Evolutionary conservation across 2,113 vertebrate genomes (phyloP), one percentile per base, ranked within the genome.

Genomic region (Electrona antarctica): DNA sequence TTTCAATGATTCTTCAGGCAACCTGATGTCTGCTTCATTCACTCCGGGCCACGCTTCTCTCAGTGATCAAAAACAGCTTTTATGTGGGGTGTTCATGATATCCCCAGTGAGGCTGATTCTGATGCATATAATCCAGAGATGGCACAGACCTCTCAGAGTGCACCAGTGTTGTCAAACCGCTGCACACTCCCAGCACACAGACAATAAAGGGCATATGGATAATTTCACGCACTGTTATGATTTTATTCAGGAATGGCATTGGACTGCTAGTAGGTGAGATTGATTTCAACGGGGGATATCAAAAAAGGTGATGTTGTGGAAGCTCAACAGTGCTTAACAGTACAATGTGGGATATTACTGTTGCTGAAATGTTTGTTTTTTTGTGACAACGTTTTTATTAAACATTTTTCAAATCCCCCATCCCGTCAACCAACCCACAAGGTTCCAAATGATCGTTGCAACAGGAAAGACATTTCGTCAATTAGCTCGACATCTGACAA

Each of bases 211-310:
- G 80, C 80, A 85, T 83, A 52, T 4, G 83, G 84, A 81, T 87
- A 85, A 88, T 92, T 91, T 90, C 83, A 90, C 87, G 90, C 85
- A 82, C 80, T 71, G 79, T 90, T 91, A 89, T 83, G 74, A 86
- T 85, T 90, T 84, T 82, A 79, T 74, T 76, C 74, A 73, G 80
- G 83, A 88, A 80, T 82, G 83, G 77, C 71, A 78, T 71, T 65
- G 13, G 52, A 63, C 75, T 83, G 68, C 80, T 54, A 68, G 55
- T 80, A 78, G 81, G 86, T 74, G 6, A 11, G 69, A 65, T 80
- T 81, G 69, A 76, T 73, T 83, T 77, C 57, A 74, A 55, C 11
- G 2, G 13, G 2, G 9, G 67, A 85, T 41, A 49, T 41, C 67
- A 76, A 80, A 74, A 14, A 74, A 7, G 14, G 10, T 57, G 13